phyloP scores from a whole-genome alignment of 2,113 vertebrate species.

The Gracilinanus agilis region DNA sequence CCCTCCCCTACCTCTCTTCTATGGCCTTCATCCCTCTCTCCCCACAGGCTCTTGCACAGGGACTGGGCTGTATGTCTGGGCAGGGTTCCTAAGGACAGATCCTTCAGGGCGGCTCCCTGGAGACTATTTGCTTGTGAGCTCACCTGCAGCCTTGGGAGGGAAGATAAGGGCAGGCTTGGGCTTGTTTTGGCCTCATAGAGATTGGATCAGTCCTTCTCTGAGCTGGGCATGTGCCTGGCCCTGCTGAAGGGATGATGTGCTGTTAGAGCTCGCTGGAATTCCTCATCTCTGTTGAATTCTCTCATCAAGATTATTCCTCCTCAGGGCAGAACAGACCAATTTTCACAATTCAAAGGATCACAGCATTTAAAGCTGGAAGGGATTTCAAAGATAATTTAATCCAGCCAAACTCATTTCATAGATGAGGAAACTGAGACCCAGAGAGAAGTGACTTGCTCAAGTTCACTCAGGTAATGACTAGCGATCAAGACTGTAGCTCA shows the following conservation, averaged over 20 bases:
- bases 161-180: not conserved
- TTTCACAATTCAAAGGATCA: slow-evolving; percentile 6
- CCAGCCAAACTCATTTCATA: not conserved
- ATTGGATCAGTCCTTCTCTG: slow-evolving; percentile 50
- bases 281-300: slow-evolving; percentile 58
- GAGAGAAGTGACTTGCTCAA: not conserved
- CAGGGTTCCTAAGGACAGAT: not conserved
- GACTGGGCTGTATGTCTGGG: too few relatives aligned
- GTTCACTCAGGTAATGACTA: not conserved
- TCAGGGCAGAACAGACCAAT: not conserved
- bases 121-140: slow-evolving; percentile 45
- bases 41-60: not conserved
- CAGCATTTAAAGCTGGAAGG: not conserved
- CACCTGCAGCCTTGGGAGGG: slow-evolving; percentile 37
- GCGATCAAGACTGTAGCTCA: not conserved
- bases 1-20: not conserved
- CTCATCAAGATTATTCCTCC: not conserved
- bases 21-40: not conserved
- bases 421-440: not conserved
- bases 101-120: not conserved
- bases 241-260: slow-evolving; percentile 55
- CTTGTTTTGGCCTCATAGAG: slow-evolving; percentile 54
- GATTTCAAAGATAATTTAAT: not conserved
- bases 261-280: slow-evolving; percentile 19
- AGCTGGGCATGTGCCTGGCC: slow-evolving; percentile 63